Evolutionary conservation across 2,113 vertebrate species (phyloP).

Genomic region (Glaucidium brasilianum): DNA sequence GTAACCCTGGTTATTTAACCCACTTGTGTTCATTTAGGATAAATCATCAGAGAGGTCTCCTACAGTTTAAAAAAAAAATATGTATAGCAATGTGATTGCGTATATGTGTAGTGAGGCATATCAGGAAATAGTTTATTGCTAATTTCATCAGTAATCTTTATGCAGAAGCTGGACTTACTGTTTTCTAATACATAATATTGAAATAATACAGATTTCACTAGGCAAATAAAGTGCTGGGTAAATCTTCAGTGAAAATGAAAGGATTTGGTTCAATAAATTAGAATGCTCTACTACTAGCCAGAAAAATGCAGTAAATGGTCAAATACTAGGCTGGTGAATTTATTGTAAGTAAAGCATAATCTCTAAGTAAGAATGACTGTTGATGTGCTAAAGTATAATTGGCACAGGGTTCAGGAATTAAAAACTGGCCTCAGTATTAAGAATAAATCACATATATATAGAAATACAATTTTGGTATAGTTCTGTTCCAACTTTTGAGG

Average conservation of each 20-base stretch:
- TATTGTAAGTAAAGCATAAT: neutral
- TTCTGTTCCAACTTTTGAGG: neutral
- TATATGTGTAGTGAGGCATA: fast-evolving
- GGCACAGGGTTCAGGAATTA: neutral
- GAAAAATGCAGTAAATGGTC: neutral
- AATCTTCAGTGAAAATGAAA: neutral
- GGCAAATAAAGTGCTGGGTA: neutral
- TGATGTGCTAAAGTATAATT: neutral
- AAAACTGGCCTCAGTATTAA: neutral
- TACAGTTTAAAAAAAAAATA: neutral
- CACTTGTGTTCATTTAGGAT: neutral
- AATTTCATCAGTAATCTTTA: neutral
- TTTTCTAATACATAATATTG: neutral
- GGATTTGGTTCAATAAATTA: neutral
- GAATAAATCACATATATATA: neutral
- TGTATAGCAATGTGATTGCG: neutral
- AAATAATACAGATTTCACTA: neutral
- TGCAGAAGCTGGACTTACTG: neutral
- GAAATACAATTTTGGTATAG: neutral
- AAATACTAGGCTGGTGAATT: neutral
- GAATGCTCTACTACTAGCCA: neutral
- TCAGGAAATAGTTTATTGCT: neutral
- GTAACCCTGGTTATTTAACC: neutral
- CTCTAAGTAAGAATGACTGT: neutral
- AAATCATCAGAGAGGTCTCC: neutral